Evolutionary conservation across 2,888 invertebrate species (phyloP).

Genomic region (Sericinus montela): DNA sequence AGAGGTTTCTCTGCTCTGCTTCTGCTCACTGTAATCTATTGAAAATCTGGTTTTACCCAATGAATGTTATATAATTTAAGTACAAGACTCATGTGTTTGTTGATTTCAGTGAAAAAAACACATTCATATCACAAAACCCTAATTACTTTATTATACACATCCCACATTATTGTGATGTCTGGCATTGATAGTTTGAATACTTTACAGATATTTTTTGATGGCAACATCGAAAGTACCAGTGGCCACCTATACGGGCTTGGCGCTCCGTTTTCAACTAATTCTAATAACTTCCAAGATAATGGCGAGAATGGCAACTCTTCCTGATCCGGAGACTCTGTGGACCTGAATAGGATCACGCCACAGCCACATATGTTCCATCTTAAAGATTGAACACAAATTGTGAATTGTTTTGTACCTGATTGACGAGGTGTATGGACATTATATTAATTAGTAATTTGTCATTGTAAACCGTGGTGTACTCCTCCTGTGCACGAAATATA

Average conservation of each 20-base stretch:
- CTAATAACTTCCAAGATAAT: conserved; percentile 83
- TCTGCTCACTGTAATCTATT: too few relatives aligned
- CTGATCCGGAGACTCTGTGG: conserved; percentile 37
- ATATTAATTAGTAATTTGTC: background rate
- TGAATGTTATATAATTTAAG: too few relatives aligned
- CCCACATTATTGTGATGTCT: too few relatives aligned
- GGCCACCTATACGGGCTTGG: conserved; percentile 97
- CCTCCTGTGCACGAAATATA: conserved; percentile 1
- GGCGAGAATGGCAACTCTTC: conserved; percentile 83
- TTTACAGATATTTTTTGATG: conserved; percentile 97
- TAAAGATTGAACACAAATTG: conserved; percentile 28
- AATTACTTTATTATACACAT: too few relatives aligned
- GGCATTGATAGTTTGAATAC: too few relatives aligned
- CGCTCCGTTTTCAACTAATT: conserved; percentile 89
- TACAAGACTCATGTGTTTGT: too few relatives aligned
- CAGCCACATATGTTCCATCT: conserved; percentile 30
- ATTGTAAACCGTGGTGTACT: conserved; percentile 1
- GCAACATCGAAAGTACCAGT: conserved; percentile 98
- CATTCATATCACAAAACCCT: too few relatives aligned
- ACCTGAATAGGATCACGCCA: conserved; percentile 28
- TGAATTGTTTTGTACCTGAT: conserved; percentile 16
- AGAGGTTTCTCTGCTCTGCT: too few relatives aligned
- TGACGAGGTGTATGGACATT: background rate
- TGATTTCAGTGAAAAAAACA: too few relatives aligned
- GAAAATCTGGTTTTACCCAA: too few relatives aligned